Evolutionary conservation across 2,113 vertebrate genomes (phyloP), one percentile per base, ranked within the genome.

Genomic region (Bufo gargarizans): DNA sequence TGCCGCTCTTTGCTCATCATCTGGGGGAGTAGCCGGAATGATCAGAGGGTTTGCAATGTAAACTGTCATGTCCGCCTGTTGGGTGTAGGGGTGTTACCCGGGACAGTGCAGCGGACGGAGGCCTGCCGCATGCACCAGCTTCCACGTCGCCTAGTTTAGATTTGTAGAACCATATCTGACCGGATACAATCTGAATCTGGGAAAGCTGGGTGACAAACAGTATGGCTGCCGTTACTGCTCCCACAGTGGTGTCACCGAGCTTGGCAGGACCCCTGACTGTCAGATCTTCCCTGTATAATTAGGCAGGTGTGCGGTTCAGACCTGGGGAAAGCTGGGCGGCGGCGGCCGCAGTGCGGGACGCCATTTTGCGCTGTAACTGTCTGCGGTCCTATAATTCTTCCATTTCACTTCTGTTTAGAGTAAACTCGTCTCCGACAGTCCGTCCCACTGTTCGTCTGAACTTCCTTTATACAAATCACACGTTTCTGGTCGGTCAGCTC

Each of bases 371-470:
- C 55, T 55, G 5, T 55, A 33, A 33, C 47, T 10, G 7, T 33
- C n/a, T 78, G 19, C n/a, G 14, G 14, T 79, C 4, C 1, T 79
- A 0, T 79, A 79, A 83, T 83, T n/a, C 14, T 83, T n/a, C 17
- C 63, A 16, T 83, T 8, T 83, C 17, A 9, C 81, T 94, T 96
- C 93, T 95, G 88, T 94, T 94, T 94, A 97, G 96, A 94, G 93
- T 92, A 94, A 94, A 83, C 74, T 93, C 74, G 92, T 91, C 80
- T 90, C 93, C 92, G 93, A 93, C 92, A 92, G 88, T 92, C 91
- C 94, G 82, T 90, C 94, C 92, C 90, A 87, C 82, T 86, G 91
- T 93, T 88, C 91, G 78, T 91, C 94, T 91, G 86, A 92, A 71
- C 92, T 92, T 92, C 53, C 94, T 94, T 91, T 91, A 90, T 93